These are phyloP conservation scores for Labeo rohita DNA, from an alignment of 2,113 vertebrate genomes.

Conservation along the genomic window DNA sequence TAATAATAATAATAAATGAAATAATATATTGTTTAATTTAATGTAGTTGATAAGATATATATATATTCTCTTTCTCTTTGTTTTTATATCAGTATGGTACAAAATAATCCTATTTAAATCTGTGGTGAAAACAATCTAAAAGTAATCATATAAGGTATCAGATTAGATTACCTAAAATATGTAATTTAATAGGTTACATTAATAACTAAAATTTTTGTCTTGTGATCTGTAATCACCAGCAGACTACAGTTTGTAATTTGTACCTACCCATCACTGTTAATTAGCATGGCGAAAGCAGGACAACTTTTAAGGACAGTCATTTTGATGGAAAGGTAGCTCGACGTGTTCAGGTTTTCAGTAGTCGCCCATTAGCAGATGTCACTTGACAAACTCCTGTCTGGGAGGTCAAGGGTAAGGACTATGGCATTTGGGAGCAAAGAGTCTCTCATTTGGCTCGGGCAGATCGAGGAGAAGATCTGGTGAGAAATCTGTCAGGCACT, in stretches of 20 bases:
- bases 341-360: background rate
- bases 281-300: background rate
- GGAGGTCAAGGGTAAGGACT: constrained; percentile 30
- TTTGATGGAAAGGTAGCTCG: background rate
- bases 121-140: background rate
- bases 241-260: background rate
- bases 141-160: no score
- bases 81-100: background rate
- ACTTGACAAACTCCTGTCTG: constrained; percentile 15
- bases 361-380: background rate
- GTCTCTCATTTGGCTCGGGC: background rate
- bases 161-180: no score
- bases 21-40: no score
- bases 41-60: no score
- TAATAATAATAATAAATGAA: no score
- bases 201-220: no score
- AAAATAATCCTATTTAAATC: background rate
- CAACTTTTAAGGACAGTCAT: background rate
- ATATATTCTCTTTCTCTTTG: background rate
- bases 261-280: background rate
- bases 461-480: constrained; percentile 10
- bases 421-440: constrained; percentile 11
- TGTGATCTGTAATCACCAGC: background rate
- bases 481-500: constrained; percentile 25
- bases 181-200: background rate